Percentiles rank a stretch among this genome's conserved stretches.
phyloP scores from a whole-genome alignment of 2,888 invertebrate genomes.

The Lysandra coridon region DNA sequence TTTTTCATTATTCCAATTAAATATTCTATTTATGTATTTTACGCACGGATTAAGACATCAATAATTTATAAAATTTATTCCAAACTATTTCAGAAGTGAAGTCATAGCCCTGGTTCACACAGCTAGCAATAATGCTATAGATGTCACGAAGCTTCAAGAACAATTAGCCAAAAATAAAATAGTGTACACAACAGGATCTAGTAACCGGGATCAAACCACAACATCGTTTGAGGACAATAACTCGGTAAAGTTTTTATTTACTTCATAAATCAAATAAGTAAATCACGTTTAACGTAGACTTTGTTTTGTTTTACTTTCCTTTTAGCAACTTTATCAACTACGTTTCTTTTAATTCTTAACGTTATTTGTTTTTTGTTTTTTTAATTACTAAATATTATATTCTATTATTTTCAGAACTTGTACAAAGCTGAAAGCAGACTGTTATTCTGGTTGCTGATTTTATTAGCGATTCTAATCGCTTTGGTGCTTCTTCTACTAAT shows the following conservation, averaged over 20 bases:
- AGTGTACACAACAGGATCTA: slow-evolving; percentile 63
- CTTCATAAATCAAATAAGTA: background rate
- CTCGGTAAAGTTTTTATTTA: slow-evolving; percentile 54
- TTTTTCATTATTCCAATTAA: too few species aligned
- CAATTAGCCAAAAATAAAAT: slow-evolving; percentile 76
- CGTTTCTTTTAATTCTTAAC: background rate
- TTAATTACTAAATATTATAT: slow-evolving; percentile 18
- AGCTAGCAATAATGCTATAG: slow-evolving; percentile 84
- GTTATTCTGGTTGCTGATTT: slow-evolving; percentile 88
- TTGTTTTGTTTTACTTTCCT: too few species aligned
- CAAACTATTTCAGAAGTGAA: slow-evolving; percentile 80
- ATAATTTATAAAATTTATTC: background rate
- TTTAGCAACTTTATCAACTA: background rate
- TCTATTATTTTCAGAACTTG: slow-evolving; percentile 80
- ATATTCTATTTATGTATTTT: background rate
- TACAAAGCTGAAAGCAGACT: slow-evolving; percentile 87
- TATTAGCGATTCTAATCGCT: slow-evolving; percentile 87
- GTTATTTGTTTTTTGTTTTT: background rate
- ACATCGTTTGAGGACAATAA: slow-evolving; percentile 48
- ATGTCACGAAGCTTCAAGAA: slow-evolving; percentile 86
- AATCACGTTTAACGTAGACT: background rate
- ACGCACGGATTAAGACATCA: background rate
- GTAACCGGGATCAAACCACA: slow-evolving; percentile 47
- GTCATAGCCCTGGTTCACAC: slow-evolving; percentile 86
- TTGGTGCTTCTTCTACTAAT: slow-evolving; percentile 86